Evolutionary conservation across 2,113 vertebrate genomes (phyloP), one percentile per base, ranked within the genome.

Genomic region (Dendropsophus ebraccatus): DNA sequence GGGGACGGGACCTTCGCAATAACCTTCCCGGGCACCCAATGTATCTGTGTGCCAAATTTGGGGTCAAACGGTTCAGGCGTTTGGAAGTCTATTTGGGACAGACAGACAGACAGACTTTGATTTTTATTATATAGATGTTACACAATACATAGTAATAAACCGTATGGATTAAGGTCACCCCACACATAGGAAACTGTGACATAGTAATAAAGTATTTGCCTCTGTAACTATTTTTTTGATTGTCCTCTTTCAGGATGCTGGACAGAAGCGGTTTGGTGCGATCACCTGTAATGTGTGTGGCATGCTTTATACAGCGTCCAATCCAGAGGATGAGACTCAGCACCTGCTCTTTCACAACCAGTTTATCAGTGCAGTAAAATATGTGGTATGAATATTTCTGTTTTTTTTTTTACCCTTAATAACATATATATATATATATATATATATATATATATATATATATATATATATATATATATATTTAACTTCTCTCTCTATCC

Each of bases 331-430:
- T 87, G 97, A 99, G 92, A 96, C 98, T 32, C 98, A 99, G 50
- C 98, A 99, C 90, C 92, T 99, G 28, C 95, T 98, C 52, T 99
- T 99, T 90, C 98, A 99, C 93, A 99, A 98, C 92, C 97, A 98
- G 91, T 99, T 99, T 90, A 96, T 99, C 94, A 98, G 98, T 87
- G 97, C 98, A 87, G 97, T 99, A 87, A 97, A 95, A 96, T 99
- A 99, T 13, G 97, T 99, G 97, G 98, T 99, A 95, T 95, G 77
- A 79, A 74, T 32, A 21, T 16, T 23, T n/a, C 7, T 56, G n/a
- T n/a, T n/a, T n/a, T n/a, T n/a, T n/a, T n/a, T n/a, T n/a, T n/a
- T n/a, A n/a, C n/a, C n/a, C n/a, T n/a, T n/a, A n/a, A n/a, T n/a
- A n/a, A n/a, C n/a, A n/a, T n/a, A n/a, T n/a, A n/a, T n/a, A n/a